Conservation (phyloP, 2,888 invertebrate genomes). For the Eremobia ochroleuca region DNA sequence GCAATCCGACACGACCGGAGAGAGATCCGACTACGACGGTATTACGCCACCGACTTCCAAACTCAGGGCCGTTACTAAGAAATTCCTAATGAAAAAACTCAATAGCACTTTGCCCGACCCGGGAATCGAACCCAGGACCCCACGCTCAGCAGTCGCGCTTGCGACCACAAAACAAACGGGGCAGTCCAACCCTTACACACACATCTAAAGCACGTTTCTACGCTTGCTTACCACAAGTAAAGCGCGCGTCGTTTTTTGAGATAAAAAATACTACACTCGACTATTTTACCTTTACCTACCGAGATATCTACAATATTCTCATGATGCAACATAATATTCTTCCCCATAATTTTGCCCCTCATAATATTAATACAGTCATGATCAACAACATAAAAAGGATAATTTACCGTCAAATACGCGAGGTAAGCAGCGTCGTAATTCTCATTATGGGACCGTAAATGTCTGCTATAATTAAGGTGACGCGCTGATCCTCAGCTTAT, state of each 20-base stretch:
- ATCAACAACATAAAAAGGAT: slow-evolving; percentile 68
- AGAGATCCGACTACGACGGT: too few relatives aligned
- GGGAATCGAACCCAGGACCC: too few relatives aligned
- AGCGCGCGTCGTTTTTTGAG: too few relatives aligned
- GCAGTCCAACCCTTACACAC: too few relatives aligned
- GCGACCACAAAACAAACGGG: too few relatives aligned
- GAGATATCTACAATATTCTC: not conserved
- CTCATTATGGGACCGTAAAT: slow-evolving; percentile 76
- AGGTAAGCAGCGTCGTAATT: slow-evolving; percentile 68
- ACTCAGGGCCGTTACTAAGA: too few relatives aligned
- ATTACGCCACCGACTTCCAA: too few relatives aligned
- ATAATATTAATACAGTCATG: slow-evolving; percentile 60
- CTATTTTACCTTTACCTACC: not conserved
- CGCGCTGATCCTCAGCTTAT: slow-evolving; percentile 46
- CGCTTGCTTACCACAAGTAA: not conserved
- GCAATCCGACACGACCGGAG: too few relatives aligned
- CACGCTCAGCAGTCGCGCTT: too few relatives aligned
- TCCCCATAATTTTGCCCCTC: slow-evolving; percentile 2
- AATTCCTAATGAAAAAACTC: too few relatives aligned
- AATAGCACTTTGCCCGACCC: too few relatives aligned
- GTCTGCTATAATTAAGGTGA: slow-evolving; percentile 63
- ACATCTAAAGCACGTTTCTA: not conserved
- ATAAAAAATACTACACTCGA: not conserved
- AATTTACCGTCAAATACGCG: slow-evolving; percentile 65
- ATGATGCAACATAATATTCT: slow-evolving; percentile 29